Evolutionary conservation across 2,797 vertebrate species (phyloP), one percentile per base, ranked within the genome.

Genomic region (Protosalanx chinensis): DNA sequence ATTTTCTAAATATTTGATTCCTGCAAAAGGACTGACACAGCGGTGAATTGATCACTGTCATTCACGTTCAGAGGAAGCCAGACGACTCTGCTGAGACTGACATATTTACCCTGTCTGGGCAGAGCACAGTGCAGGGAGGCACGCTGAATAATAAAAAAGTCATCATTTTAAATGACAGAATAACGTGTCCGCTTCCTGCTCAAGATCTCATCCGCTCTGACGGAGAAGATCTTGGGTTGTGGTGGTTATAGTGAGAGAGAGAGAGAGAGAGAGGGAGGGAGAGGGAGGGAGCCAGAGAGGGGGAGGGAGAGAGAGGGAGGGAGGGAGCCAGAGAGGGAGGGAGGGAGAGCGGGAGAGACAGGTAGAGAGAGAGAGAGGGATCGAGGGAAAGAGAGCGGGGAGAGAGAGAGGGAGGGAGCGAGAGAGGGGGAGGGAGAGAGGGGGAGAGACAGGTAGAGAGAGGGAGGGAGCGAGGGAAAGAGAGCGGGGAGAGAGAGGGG

Each of bases 41-140:
- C 88, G 88, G 70, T 61, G 72, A 85, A 91, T 88, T 88, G 74
- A 88, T 91, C 89, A 89, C 76, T 87, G 86, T 85, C 83, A 83
- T 73, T 82, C 60, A 4, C 16, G 56, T 23, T 30, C 46, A 51
- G 6, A 67, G 64, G 10, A 27, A 13, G 20, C 51, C 46, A 69
- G 77, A 65, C 75, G n/a, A 3, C 65, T 72, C 51, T 76, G 68
- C 79, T 68, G 33, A 82, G 80, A 81, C 67, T 83, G 86, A 86
- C 84, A 80, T 37, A 46, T 82, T 79, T 83, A 78, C 65, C 83
- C 76, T 72, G 78, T n/a, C 30, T 67, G 67, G 46, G 69, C 66
- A 73, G 79, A 76, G 58, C 5, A 63, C 57, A 77, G 75, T 60
- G 53, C 67, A 49, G 73, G 64, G 57, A 27, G 51, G 46, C 70